A percentile compares a stretch with the other conserved stretches of the same genome.
Conservation (phyloP, 1,140 invertebrate species). For the Agrypnia vestita region DNA sequence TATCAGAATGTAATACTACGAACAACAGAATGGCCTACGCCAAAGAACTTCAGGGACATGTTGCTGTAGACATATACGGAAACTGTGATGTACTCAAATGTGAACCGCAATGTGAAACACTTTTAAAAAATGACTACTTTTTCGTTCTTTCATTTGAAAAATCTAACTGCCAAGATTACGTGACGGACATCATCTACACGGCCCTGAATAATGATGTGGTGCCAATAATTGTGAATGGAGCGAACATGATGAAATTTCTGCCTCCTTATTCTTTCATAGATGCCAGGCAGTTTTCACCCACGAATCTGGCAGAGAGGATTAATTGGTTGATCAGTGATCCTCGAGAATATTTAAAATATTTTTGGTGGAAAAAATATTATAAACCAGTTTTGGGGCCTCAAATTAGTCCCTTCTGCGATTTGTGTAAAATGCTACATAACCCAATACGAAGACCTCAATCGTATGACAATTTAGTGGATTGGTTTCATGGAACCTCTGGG, state of each 20-base stretch:
- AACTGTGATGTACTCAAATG: conserved; percentile 70
- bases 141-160: conserved; percentile 81
- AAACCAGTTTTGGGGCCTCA: neutral
- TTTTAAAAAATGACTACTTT: conserved; percentile 72
- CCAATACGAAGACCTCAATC: neutral
- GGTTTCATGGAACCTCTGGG: conserved; percentile 42
- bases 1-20: conserved; percentile 75
- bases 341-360: conserved; percentile 72
- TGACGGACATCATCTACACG: conserved; percentile 76
- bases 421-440: conserved; percentile 48
- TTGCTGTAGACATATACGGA: conserved; percentile 80
- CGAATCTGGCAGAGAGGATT: conserved; percentile 73
- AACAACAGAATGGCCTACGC: conserved; percentile 73
- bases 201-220: conserved; percentile 67
- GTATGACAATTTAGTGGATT: conserved; percentile 19
- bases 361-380: conserved; percentile 70
- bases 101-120: conserved; percentile 65
- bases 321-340: conserved; percentile 67
- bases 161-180: conserved; percentile 72
- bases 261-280: conserved; percentile 75
- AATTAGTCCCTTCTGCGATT: conserved; percentile 26
- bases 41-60: conserved; percentile 71
- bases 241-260: conserved; percentile 73
- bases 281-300: conserved; percentile 71
- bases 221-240: conserved; percentile 75